Evolutionary conservation across 2,797 vertebrate genomes (phyloP).

Genomic region (Gouania willdenowi): DNA sequence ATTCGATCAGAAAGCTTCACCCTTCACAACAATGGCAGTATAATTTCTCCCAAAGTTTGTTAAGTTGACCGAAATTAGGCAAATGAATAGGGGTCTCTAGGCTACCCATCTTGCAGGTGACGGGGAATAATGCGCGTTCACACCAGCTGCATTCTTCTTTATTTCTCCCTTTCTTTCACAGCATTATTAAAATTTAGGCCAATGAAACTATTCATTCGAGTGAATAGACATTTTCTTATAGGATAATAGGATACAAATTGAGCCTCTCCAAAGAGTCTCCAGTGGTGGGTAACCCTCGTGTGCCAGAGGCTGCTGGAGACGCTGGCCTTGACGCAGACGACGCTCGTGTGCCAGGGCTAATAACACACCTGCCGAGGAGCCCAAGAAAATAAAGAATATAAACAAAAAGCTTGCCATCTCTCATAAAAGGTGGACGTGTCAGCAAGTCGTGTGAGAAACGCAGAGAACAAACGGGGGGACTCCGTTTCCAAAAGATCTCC

Average conservation of each 20-base stretch:
- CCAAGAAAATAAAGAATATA: slow-evolving; percentile 87
- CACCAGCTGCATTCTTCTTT: slow-evolving; percentile 98
- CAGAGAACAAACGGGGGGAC: slow-evolving; percentile 92
- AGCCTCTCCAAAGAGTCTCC: slow-evolving; percentile 92
- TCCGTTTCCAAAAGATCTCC: slow-evolving; percentile 93
- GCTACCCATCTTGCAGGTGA: slow-evolving; percentile 96
- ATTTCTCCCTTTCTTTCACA: slow-evolving; percentile 88
- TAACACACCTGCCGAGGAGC: slow-evolving; percentile 92
- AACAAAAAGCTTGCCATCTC: slow-evolving; percentile 91
- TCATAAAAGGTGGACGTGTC: slow-evolving; percentile 95
- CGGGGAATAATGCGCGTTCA: slow-evolving; percentile 92
- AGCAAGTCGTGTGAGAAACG: slow-evolving; percentile 99
- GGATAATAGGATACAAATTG: slow-evolving; percentile 99
- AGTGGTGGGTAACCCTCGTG: slow-evolving; percentile 90
- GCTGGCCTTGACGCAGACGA: slow-evolving; percentile 73
- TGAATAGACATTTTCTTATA: slow-evolving; percentile 99
- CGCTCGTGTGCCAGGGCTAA: slow-evolving; percentile 91
- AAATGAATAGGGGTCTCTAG: slow-evolving; percentile 99
- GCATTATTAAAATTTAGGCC: slow-evolving; percentile 98
- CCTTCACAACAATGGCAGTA: slow-evolving; percentile 97
- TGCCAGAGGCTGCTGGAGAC: slow-evolving; percentile 90
- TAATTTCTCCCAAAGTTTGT: slow-evolving; percentile 99
- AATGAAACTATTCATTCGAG: slow-evolving; percentile 97
- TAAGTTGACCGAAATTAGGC: slow-evolving; percentile 99
- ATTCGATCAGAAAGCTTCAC: slow-evolving; percentile 99